These are phyloP conservation scores for Mactra quadrangularis DNA, from an alignment of 1,140 invertebrate genomes.

Conservation along the genomic window DNA sequence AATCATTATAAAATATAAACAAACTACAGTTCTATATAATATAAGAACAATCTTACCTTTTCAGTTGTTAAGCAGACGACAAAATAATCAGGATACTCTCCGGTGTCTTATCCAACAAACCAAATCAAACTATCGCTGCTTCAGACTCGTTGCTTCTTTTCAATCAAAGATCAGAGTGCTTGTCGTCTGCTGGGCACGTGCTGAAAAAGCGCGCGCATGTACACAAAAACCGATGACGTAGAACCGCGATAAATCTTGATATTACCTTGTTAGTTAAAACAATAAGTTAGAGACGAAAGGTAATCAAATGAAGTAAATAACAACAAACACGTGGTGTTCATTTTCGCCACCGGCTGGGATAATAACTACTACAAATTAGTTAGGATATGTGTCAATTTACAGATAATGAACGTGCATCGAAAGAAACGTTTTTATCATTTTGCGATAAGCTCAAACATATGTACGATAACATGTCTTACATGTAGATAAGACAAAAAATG, in stretches of 20 bases:
- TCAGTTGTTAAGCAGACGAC: background rate
- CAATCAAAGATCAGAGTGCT: constrained; percentile 30
- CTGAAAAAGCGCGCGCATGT: constrained; percentile 26
- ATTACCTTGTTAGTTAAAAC: constrained; percentile 49
- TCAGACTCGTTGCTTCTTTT: constrained; percentile 1
- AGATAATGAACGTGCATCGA: no score
- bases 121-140: background rate
- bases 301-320: constrained; percentile 32
- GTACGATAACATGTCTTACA: no score
- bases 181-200: constrained; percentile 5
- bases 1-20: no score
- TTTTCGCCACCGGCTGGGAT: background rate
- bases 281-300: constrained; percentile 14
- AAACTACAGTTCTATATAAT: no score
- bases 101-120: constrained; percentile 23
- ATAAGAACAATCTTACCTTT: constrained; percentile 23
- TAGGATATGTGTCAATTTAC: no score
- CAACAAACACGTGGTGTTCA: constrained; percentile 20
- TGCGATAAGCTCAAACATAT: no score
- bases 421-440: no score
- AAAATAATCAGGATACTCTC: constrained; percentile 15
- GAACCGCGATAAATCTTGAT: constrained; percentile 17
- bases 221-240: constrained; percentile 39
- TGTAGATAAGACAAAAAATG: no score
- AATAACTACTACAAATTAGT: no score